Evolutionary conservation across 1,140 invertebrate genomes (phyloP), one percentile per base, ranked within the genome.

Genomic region (Procambarus clarkii): DNA sequence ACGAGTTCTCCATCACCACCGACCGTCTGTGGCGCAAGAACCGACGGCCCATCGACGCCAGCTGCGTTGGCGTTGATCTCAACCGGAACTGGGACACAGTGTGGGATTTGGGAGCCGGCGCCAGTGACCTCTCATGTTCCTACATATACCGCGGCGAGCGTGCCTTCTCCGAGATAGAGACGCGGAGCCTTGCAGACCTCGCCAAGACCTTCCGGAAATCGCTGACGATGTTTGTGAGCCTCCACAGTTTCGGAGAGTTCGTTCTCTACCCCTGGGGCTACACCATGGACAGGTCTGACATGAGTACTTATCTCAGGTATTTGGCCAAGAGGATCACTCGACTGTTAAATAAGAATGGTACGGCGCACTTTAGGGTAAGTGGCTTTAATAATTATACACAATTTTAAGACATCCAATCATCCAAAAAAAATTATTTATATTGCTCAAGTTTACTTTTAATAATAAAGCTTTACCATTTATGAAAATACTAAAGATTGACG

Each of bases 191-290:
- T 2, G 46, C 85, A n/a, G 92, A 94, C 18, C 80, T 93, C 11
- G 79, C 94, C 3, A 77, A 89, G n/a, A 74, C 85, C 2, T 77
- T 91, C 82, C 11, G 50, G 58, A 54, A 82, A 9, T 92, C 96
- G 21, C 92, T 97, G 0, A 96, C 96, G 93, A 96, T 96, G 7
- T 98, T 97, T 92, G 93, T 98, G 44, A 97, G 97, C 3, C 96
- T 98, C 92, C 98, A 98, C 94, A 97, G 97, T 78, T 98, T 98
- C 93, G 97, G 97, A 0, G 97, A 98, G 95, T 97, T 97, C 95
- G 96, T 97, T 93, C 95, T 98, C 3, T 96, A 97, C 89, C 97
- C 97, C 0, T 98, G 97, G 97, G 97, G 97, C 46, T 97, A 97
- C 93, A 97, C 97, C 82, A 46, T 13, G 58, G 11, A 18, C 2